Evolutionary conservation across 2,888 invertebrate genomes (phyloP), one percentile per base, ranked within the genome.

Genomic region (Caenorhabditis plicata): DNA sequence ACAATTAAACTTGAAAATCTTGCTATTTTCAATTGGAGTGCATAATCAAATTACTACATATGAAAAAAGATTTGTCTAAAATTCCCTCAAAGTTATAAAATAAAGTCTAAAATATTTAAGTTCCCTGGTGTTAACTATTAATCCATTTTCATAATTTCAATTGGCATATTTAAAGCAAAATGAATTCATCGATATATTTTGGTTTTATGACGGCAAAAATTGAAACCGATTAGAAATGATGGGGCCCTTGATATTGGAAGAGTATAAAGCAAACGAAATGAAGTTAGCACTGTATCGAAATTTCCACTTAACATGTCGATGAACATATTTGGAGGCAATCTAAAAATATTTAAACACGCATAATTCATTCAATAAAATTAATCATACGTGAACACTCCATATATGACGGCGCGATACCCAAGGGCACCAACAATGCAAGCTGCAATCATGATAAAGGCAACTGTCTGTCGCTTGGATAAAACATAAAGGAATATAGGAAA

Each of bases 201-300:
- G 3, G 1, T 13, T 13, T 9, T n/a, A 25, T 22, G 7, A 5
- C 3, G 22, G 9, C 25, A 25, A 11, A 23, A 23, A 19, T 23
- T 40, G 11, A 3, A 33, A 53, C 68, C 68, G n/a, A 69, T 61
- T 3, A 66, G 15, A 20, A 69, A 69, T 3, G 68, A 65, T 0
- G 64, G 64, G 17, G 48, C 49, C 23, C 68, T 39, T 9, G 65
- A 61, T 2, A 69, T 4, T 4, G 68, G 68, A 1, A 46, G 50
- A 1, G 51, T 58, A 50, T 66, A 66, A 13, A 66, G 39, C 2
- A 66, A 32, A 29, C 44, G 48, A 44, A 58, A 66, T 2, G 52
- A 33, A 7, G 46, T 4, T 7, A 54, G 46, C 1, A 31, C 20
- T 40, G 5, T 55, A 23, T 62, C 56, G 17, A 52, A 55, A 8